phyloP scores from a whole-genome alignment of 2,888 invertebrate genomes.

The Morpho helenor region DNA sequence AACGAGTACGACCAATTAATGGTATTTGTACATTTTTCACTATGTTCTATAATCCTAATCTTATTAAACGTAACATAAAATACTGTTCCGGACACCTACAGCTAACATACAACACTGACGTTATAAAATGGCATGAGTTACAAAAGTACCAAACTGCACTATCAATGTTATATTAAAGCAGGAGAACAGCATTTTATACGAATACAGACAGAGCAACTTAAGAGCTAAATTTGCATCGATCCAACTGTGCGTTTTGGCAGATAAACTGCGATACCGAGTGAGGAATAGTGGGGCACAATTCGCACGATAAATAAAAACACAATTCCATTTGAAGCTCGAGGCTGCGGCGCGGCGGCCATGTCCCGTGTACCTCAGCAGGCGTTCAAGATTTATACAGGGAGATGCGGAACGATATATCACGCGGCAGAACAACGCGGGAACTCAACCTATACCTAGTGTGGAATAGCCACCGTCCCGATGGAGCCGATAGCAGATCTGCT shows the following conservation, averaged over 20 bases:
- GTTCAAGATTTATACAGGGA: constrained; percentile 76
- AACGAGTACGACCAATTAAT: constrained; percentile 22
- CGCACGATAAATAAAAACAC: constrained; percentile 79
- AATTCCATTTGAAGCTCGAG: constrained; percentile 75
- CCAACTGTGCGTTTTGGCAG: constrained; percentile 66
- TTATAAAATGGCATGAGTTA: not conserved
- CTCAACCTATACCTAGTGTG: constrained; percentile 74
- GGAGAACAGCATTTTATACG: constrained; percentile 11
- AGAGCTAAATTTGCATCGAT: constrained; percentile 36
- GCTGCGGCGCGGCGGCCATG: constrained; percentile 67
- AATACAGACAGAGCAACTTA: constrained; percentile 15
- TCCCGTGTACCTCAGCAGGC: constrained; percentile 79
- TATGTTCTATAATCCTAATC: constrained; percentile 16
- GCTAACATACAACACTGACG: constrained; percentile 3
- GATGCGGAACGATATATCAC: constrained; percentile 78
- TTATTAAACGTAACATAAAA: constrained; percentile 14
- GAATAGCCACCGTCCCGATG: constrained; percentile 71
- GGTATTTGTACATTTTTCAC: constrained; percentile 30
- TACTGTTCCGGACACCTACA: constrained; percentile 12
- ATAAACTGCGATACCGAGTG: constrained; percentile 73
- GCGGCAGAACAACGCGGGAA: constrained; percentile 68
- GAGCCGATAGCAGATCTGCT: constrained; percentile 67
- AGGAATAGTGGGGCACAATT: constrained; percentile 73
- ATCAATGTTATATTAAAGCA: not conserved
- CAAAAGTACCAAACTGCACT: not conserved